Conservation (phyloP, 35 echinoderm and acorn worm species). For the Holothuria glaberrima region DNA sequence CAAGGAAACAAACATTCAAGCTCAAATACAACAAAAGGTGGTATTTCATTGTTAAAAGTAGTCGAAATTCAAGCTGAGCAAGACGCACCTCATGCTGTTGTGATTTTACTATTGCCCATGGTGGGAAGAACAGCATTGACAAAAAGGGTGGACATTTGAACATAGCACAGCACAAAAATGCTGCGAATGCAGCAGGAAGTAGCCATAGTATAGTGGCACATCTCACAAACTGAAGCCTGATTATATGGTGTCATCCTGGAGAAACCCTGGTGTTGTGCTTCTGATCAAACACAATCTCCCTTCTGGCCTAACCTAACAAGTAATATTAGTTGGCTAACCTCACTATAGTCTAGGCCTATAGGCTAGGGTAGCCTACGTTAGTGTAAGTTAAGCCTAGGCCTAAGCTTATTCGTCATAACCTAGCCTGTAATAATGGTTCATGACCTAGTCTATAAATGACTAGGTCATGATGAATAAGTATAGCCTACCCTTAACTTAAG, state of each 20-base stretch:
- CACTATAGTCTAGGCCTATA: too few species aligned
- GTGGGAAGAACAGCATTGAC: constrained; percentile 51
- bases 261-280: constrained; percentile 50
- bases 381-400: neutral
- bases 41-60: too few species aligned
- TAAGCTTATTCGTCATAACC: neutral
- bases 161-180: constrained; percentile 61
- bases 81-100: constrained; percentile 52
- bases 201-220: neutral
- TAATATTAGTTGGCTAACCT: neutral
- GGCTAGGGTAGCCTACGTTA: neutral
- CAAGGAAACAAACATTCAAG: constrained; percentile 62
- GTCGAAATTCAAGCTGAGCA: constrained; percentile 7
- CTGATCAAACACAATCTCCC: constrained; percentile 73
- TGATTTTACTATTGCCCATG: constrained; percentile 62
- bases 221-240: constrained; percentile 45
- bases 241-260: constrained; percentile 59
- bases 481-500: too few species aligned
- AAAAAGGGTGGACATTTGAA: constrained; percentile 25
- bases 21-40: constrained; percentile 24
- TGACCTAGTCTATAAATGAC: too few species aligned
- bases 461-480: neutral
- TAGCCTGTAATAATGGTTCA: neutral
- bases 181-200: too few species aligned
- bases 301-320: constrained; percentile 11